Evolutionary conservation across 1,140 invertebrate genomes (phyloP).

Genomic region (Centruroides vittatus): DNA sequence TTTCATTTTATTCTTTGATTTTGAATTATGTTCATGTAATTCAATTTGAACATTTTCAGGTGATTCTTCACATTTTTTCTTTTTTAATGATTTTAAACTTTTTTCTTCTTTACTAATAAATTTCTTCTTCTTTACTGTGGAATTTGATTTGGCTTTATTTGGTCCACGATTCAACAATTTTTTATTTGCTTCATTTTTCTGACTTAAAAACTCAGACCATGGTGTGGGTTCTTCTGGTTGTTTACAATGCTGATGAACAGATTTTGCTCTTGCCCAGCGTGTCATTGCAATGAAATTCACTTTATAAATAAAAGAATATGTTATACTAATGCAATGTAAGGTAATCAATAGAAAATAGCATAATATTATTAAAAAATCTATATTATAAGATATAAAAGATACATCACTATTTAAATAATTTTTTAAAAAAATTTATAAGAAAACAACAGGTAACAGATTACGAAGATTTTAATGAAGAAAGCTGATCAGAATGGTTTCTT

Average conservation of each 20-base stretch:
- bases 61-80: background rate
- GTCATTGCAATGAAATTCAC: conserved; percentile 6
- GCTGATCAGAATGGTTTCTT: no score
- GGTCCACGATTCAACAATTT: background rate
- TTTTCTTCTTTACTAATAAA: background rate
- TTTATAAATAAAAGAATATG: no score
- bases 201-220: conserved; percentile 9
- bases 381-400: no score
- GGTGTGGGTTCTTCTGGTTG: conserved; percentile 12
- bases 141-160: background rate
- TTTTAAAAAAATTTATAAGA: no score
- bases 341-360: no score
- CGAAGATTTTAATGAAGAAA: no score
- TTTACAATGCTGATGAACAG: conserved; percentile 4
- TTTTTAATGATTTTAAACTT: background rate
- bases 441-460: no score
- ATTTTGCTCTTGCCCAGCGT: conserved; percentile 5
- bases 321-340: no score
- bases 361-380: no score
- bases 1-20: background rate
- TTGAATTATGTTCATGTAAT: background rate
- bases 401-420: no score
- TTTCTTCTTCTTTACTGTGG: background rate
- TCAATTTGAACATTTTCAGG: background rate
- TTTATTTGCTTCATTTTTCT: background rate